These are phyloP conservation scores for Steinernema khuongi DNA, from an alignment of 1,140 invertebrate genomes.

Conservation along the genomic window DNA sequence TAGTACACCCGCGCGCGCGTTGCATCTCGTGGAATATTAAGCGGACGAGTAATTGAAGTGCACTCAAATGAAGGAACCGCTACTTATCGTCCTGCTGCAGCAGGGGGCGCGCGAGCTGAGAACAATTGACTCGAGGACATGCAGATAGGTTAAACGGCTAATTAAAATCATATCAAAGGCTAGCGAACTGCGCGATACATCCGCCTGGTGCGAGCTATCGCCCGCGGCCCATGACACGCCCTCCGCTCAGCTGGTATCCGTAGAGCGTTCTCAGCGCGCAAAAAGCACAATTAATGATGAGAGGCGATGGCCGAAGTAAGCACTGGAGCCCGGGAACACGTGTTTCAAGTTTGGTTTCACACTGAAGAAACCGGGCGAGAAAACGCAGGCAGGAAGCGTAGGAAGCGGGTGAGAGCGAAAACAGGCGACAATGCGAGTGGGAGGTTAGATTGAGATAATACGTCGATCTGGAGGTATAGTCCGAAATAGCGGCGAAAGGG, in stretches of 20 bases:
- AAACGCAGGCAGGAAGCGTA: neutral
- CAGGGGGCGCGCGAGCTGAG: neutral
- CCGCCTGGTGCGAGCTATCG: neutral
- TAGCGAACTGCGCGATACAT: neutral
- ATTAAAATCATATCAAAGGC: conserved; percentile 11
- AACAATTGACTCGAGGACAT: conserved; percentile 15
- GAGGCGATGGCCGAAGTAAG: neutral
- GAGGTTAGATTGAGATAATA: conserved; percentile 11
- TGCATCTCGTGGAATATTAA: conserved; percentile 13
- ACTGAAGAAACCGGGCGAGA: no score
- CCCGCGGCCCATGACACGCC: neutral
- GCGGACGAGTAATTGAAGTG: conserved; percentile 14
- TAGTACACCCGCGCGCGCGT: conserved; percentile 5
- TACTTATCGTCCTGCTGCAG: conserved; percentile 10
- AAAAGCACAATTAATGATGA: neutral
- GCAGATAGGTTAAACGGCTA: neutral
- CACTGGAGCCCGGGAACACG: neutral
- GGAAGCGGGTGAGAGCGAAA: neutral
- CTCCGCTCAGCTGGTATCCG: neutral
- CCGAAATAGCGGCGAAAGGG: neutral
- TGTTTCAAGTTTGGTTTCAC: conserved; percentile 13
- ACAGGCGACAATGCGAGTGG: neutral
- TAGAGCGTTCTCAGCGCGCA: neutral
- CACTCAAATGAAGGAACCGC: conserved; percentile 4
- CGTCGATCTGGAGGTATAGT: conserved; percentile 7